Conservation (phyloP, 1,140 invertebrate genomes). For the Danaus plexippus region DNA sequence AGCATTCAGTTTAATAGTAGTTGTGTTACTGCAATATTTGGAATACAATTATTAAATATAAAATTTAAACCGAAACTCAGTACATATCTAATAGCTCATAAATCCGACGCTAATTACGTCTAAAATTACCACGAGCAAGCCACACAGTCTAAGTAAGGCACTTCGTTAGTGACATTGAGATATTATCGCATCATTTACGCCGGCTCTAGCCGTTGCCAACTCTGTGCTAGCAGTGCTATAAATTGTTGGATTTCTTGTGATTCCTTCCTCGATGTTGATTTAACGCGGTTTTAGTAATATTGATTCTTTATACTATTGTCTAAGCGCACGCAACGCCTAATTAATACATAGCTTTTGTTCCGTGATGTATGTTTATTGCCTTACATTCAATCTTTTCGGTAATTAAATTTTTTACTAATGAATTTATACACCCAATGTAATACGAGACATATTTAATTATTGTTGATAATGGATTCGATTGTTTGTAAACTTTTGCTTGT, state of each 20-base stretch:
- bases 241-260: slow-evolving; percentile 68
- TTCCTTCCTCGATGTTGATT: slow-evolving; percentile 69
- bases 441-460: too few relatives aligned
- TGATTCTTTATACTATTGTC: slow-evolving; percentile 70
- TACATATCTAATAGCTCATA: slow-evolving; percentile 12
- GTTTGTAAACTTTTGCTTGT: too few relatives aligned
- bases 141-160: background rate
- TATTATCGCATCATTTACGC: slow-evolving; percentile 46
- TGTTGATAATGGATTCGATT: too few relatives aligned
- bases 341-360: slow-evolving; percentile 55
- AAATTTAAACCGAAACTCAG: slow-evolving; percentile 8
- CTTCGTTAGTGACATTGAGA: slow-evolving; percentile 43
- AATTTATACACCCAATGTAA: too few relatives aligned
- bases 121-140: slow-evolving; percentile 21
- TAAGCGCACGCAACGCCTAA: slow-evolving; percentile 66
- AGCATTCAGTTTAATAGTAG: too few relatives aligned
- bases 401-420: slow-evolving; percentile 7
- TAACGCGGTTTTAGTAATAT: slow-evolving; percentile 71
- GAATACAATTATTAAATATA: background rate
- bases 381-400: slow-evolving; percentile 11
- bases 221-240: slow-evolving; percentile 53
- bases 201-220: slow-evolving; percentile 43
- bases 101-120: slow-evolving; percentile 21
- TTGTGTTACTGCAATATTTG: too few relatives aligned
- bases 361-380: slow-evolving; percentile 35